phyloP scores from a whole-genome alignment of 2,113 vertebrate genomes.

The Promerops cafer region DNA sequence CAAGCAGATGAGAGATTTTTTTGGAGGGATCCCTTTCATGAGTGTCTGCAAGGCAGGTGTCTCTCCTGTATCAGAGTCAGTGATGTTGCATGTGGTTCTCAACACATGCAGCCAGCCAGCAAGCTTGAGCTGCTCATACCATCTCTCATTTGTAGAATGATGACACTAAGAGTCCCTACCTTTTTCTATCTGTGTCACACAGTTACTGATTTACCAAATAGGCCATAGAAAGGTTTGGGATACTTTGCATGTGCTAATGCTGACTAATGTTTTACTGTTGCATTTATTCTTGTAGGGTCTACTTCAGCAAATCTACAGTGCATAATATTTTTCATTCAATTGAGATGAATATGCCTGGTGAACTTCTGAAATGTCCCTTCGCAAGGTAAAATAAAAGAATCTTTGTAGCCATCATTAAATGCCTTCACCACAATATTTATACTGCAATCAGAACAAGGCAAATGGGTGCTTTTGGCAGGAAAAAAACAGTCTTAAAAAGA shows the following conservation, averaged over 20 bases:
- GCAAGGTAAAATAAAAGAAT: slow-evolving; percentile 66
- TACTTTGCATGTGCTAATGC: background rate
- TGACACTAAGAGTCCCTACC: background rate
- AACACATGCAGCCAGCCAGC: background rate
- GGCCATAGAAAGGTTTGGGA: background rate
- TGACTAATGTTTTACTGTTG: background rate
- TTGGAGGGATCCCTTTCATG: background rate
- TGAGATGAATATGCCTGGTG: background rate
- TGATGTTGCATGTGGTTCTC: background rate
- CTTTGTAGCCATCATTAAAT: slow-evolving; percentile 57
- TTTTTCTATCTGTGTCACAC: background rate
- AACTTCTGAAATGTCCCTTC: slow-evolving; percentile 29
- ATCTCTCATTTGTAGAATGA: background rate
- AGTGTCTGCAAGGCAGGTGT: background rate
- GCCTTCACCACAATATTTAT: slow-evolving; percentile 66
- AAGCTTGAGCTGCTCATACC: background rate
- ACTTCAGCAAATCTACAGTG: background rate
- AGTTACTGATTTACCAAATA: background rate
- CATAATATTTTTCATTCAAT: background rate
- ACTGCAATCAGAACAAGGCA: slow-evolving; percentile 68
- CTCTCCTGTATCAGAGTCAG: background rate
- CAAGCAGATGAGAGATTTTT: background rate
- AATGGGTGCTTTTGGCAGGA: slow-evolving; percentile 66
- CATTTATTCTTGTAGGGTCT: background rate
- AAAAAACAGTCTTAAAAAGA: slow-evolving; percentile 65